Conservation (phyloP, 2,113 vertebrate genomes). For the Acanthisitta chloris region DNA sequence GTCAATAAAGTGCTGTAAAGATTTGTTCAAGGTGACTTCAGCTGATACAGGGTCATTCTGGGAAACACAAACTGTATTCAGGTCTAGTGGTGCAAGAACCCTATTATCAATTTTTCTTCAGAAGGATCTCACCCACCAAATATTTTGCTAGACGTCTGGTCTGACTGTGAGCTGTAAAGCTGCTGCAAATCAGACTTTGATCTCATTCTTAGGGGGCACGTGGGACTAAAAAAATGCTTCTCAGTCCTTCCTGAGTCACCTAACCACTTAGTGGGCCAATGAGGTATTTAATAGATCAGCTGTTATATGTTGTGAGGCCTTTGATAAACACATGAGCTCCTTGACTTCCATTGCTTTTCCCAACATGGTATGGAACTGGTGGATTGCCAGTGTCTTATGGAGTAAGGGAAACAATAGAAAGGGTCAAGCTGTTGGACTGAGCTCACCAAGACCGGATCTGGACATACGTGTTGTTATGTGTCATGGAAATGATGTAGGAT, state of each 20-base stretch:
- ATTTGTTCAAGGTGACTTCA: neutral
- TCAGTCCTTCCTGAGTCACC: neutral
- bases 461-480: neutral
- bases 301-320: neutral
- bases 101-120: neutral
- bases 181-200: slow-evolving; percentile 34
- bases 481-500: neutral
- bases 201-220: neutral
- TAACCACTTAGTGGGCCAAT: neutral
- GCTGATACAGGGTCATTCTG: neutral
- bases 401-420: neutral
- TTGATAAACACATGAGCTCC: neutral
- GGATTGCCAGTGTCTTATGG: neutral
- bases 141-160: neutral
- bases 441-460: neutral
- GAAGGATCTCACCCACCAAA: neutral
- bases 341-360: neutral
- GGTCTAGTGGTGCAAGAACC: neutral
- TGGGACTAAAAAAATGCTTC: neutral
- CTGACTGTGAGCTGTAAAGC: neutral
- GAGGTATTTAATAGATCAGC: slow-evolving; percentile 4
- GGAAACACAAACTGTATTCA: neutral
- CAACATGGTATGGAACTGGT: neutral
- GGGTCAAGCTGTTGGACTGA: neutral
- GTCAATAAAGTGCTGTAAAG: neutral